phyloP scores from a whole-genome alignment of 2,113 vertebrate species.

The Ciconia boyciana region DNA sequence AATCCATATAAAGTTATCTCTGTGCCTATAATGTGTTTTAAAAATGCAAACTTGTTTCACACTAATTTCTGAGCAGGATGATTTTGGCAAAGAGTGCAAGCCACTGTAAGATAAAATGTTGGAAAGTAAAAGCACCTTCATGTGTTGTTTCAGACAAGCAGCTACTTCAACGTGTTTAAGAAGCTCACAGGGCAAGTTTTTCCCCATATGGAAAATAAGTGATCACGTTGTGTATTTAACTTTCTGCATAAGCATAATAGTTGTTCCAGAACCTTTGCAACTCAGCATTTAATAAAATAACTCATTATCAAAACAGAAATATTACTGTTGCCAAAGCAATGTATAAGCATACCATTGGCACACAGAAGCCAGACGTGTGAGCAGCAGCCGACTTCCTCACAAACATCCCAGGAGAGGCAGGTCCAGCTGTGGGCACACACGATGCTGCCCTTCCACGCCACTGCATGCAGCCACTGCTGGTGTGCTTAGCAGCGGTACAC shows the following conservation, averaged over 20 bases:
- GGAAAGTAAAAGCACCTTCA: not conserved
- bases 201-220: conserved; percentile 13
- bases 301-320: not conserved
- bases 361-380: not conserved
- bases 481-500: not conserved
- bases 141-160: not conserved
- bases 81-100: conserved; percentile 1
- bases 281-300: conserved; percentile 25
- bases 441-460: not conserved
- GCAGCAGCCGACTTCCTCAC: not conserved
- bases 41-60: not conserved
- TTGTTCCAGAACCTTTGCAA: conserved; percentile 4
- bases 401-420: not conserved
- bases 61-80: not conserved
- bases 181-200: conserved; percentile 28
- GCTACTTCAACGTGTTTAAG: conserved; percentile 17
- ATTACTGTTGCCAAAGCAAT: not conserved
- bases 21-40: not conserved
- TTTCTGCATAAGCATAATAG: not conserved
- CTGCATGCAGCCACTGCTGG: not conserved
- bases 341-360: not conserved
- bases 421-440: not conserved
- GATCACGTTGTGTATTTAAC: not conserved
- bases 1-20: not conserved
- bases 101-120: not conserved